Conservation (phyloP, 2,113 vertebrate species). For the Bothrops jararaca region DNA sequence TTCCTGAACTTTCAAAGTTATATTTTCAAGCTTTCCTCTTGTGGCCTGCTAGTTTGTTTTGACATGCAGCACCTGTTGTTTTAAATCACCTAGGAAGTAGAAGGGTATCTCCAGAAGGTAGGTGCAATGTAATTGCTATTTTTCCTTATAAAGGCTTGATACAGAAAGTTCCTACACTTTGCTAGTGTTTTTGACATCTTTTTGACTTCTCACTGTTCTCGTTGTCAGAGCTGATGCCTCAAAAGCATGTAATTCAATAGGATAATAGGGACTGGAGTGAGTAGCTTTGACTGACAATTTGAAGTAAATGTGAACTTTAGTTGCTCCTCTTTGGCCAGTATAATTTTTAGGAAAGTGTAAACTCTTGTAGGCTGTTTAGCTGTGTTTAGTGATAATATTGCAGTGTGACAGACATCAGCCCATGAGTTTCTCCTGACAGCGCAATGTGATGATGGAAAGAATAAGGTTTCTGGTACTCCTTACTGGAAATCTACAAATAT, state of each 20-base stretch:
- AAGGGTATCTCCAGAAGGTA: neutral
- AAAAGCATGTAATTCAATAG: neutral
- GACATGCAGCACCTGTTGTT: neutral
- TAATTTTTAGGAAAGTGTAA: neutral
- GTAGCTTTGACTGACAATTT: neutral
- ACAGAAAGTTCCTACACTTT: neutral
- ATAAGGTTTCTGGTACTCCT: neutral
- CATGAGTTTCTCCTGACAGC: neutral
- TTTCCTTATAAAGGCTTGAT: neutral
- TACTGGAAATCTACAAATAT: neutral
- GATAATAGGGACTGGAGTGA: neutral
- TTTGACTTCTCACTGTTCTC: neutral
- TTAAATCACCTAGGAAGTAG: slow-evolving; percentile 20
- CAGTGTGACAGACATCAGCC: neutral
- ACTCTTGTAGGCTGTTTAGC: neutral
- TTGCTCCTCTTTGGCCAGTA: neutral
- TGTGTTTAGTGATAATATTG: neutral
- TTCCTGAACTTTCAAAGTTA: slow-evolving; percentile 25
- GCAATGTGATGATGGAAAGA: neutral
- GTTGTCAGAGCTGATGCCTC: neutral
- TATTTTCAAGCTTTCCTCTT: neutral
- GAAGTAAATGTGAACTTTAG: neutral
- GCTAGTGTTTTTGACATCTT: neutral
- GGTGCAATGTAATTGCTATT: neutral
- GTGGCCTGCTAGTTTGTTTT: neutral